These are phyloP conservation scores for Vesta saturnalis DNA, from an alignment of 2,888 invertebrate genomes.

Conservation along the genomic window DNA sequence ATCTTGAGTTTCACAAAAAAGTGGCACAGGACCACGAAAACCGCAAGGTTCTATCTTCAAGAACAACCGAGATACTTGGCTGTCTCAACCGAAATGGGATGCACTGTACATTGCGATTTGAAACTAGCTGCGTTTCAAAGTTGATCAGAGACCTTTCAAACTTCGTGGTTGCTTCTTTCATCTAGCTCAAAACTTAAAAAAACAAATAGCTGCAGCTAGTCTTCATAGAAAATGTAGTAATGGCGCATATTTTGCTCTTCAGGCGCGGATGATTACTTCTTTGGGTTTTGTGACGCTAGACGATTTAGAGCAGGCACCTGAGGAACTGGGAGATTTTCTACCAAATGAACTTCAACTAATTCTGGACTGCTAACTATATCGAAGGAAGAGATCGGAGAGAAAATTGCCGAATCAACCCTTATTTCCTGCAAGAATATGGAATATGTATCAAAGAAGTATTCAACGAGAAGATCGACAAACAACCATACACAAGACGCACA, in stretches of 20 bases:
- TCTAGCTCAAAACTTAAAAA: neutral
- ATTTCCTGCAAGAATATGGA: neutral
- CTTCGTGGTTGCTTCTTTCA: neutral
- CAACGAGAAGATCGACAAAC: neutral
- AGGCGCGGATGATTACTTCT: neutral
- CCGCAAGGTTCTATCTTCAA: too few species aligned
- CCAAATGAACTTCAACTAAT: neutral
- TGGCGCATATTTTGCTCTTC: neutral
- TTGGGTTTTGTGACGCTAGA: neutral
- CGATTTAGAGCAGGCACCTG: neutral
- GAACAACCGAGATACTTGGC: too few species aligned
- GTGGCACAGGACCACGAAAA: too few species aligned
- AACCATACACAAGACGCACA: too few species aligned
- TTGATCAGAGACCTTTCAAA: neutral
- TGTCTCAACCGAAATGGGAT: too few species aligned
- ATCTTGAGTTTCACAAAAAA: too few species aligned
- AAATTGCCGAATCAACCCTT: neutral
- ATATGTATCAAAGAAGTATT: neutral
- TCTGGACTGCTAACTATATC: neutral
- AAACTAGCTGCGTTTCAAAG: neutral
- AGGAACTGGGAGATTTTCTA: neutral
- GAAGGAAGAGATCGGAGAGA: neutral
- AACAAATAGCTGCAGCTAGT: neutral
- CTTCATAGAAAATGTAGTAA: neutral
- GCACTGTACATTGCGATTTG: too few species aligned